These are phyloP conservation scores for Luffia ferchaultella DNA, from an alignment of 2,888 invertebrate genomes.

Conservation along the genomic window DNA sequence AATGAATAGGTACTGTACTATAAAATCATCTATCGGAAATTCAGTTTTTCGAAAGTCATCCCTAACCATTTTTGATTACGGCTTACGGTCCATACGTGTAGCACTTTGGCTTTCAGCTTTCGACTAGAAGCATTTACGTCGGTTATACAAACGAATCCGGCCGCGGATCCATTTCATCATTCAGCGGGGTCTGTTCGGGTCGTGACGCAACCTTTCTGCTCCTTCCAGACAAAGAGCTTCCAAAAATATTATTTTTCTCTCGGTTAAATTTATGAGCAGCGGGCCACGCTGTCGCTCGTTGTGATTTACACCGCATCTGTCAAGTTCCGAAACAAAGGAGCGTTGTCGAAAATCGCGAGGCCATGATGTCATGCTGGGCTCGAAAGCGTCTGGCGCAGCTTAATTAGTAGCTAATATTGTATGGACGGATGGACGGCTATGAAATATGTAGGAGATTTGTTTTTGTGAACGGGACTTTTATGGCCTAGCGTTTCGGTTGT, in stretches of 20 bases:
- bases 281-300: constrained; percentile 37
- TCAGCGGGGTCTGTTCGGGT: constrained; percentile 25
- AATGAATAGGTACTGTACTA: too few species aligned
- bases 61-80: too few species aligned
- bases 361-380: constrained; percentile 45
- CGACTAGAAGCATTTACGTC: neutral
- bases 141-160: constrained; percentile 45
- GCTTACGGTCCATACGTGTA: neutral
- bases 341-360: constrained; percentile 41
- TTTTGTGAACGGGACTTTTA: neutral
- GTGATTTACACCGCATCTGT: constrained; percentile 55
- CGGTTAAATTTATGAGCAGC: constrained; percentile 38
- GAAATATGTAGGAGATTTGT: neutral
- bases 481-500: neutral
- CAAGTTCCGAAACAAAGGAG: constrained; percentile 48
- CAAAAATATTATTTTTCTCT: constrained; percentile 43
- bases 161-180: constrained; percentile 49
- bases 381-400: neutral
- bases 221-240: constrained; percentile 27
- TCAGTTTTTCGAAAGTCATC: too few species aligned
- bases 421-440: neutral
- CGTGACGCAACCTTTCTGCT: constrained; percentile 29
- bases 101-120: neutral
- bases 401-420: neutral
- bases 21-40: too few species aligned